Conservation (phyloP, 2,113 vertebrate species). For the Corythoichthys haematopterus region DNA sequence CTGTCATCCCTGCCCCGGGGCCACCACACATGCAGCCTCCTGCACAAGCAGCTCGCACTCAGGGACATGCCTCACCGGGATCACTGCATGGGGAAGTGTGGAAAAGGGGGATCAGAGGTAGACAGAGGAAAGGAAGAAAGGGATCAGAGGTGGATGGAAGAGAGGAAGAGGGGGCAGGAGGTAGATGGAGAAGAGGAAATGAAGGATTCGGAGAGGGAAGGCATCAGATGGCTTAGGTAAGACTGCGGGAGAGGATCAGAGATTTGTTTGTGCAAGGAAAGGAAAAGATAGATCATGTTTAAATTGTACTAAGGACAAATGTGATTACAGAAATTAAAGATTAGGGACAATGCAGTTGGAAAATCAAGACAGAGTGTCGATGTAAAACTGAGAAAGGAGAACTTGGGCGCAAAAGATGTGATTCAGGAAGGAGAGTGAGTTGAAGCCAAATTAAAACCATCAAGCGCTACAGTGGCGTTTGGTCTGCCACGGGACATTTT, state of each 20-base stretch:
- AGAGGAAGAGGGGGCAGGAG: conserved; percentile 53
- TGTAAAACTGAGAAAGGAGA: neutral
- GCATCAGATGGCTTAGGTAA: conserved; percentile 22
- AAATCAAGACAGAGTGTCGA: conserved; percentile 23
- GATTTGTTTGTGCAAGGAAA: conserved; percentile 34
- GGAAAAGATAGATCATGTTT: conserved; percentile 53
- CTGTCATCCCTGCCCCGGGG: conserved; percentile 77
- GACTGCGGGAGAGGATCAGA: conserved; percentile 19
- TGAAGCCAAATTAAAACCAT: conserved; percentile 2
- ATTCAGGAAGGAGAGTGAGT: conserved; percentile 15
- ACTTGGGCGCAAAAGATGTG: neutral
- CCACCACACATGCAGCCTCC: conserved; percentile 71
- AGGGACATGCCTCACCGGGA: conserved; percentile 56
- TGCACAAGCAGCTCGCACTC: conserved; percentile 63
- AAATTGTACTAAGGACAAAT: conserved; percentile 18
- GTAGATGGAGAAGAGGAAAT: conserved; percentile 55
- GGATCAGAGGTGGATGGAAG: conserved; percentile 56
- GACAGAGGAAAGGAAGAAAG: conserved; percentile 53
- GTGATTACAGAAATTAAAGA: conserved; percentile 32
- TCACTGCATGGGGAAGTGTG: conserved; percentile 49
- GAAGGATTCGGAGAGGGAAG: conserved; percentile 46
- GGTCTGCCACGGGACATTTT: neutral
- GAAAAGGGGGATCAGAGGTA: conserved; percentile 58
- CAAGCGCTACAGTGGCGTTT: neutral
- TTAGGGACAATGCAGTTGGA: conserved; percentile 21